phyloP scores from a whole-genome alignment of 2,113 vertebrate species.

The Callipepla californica region DNA sequence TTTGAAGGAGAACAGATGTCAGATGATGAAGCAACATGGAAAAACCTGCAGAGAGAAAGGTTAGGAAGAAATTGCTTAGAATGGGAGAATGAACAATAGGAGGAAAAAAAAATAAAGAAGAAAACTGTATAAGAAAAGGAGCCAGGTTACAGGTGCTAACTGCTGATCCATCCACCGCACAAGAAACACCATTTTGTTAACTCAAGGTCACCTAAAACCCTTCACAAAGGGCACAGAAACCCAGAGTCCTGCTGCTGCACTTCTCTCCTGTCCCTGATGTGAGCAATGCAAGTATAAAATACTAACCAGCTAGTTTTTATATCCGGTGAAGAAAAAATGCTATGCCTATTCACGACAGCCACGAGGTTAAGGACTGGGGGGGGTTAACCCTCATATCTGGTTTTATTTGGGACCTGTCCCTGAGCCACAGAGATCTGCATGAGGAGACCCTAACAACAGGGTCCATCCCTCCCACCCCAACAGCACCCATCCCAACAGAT shows the following conservation, averaged over 20 bases:
- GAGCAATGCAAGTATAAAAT: not conserved
- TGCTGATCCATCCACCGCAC: not conserved
- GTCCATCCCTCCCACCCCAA: fast-evolving
- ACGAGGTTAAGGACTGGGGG: not conserved
- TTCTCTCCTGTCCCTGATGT: not conserved
- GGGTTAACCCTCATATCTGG: not conserved
- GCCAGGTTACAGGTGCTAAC: not conserved
- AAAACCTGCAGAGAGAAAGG: not conserved
- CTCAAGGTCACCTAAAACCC: not conserved
- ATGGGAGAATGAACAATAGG: not conserved
- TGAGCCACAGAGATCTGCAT: not conserved
- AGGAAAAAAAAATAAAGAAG: not conserved
- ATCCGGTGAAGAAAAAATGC: not conserved
- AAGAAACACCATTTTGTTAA: not conserved
- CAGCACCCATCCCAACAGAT: not conserved
- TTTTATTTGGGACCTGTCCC: not conserved
- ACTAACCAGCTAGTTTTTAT: not conserved
- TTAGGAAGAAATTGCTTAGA: not conserved
- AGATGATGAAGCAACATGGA: not conserved
- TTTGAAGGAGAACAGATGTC: not conserved
- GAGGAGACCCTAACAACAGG: not conserved
- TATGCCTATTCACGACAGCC: fast-evolving
- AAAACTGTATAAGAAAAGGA: not conserved
- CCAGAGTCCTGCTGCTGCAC: not conserved
- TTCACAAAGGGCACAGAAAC: not conserved